phyloP scores from a whole-genome alignment of 2,113 vertebrate genomes.

The Lepidothrix coronata region DNA sequence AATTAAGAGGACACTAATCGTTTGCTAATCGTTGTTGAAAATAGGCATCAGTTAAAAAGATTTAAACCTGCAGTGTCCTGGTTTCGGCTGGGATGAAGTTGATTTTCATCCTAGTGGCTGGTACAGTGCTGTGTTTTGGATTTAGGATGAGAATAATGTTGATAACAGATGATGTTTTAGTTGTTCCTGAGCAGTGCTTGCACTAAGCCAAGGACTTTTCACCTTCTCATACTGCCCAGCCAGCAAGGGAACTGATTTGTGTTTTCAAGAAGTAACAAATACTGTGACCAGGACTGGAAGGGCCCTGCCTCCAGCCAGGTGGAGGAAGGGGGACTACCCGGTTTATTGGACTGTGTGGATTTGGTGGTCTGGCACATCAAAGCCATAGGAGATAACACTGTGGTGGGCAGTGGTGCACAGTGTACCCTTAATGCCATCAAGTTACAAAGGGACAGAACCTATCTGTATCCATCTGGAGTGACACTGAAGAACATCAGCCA shows the following conservation, averaged over 20 bases:
- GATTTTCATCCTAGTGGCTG: neutral
- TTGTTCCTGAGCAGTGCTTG: neutral
- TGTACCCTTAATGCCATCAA: neutral
- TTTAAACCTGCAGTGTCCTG: neutral
- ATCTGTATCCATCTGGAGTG: neutral
- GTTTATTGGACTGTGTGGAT: neutral
- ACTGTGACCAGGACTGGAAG: neutral
- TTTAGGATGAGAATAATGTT: neutral
- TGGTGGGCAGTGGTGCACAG: neutral
- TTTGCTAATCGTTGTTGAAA: neutral
- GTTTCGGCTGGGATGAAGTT: neutral
- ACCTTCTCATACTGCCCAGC: rapidly evolving
- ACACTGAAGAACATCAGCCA: neutral
- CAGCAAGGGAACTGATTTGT: neutral
- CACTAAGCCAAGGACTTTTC: neutral
- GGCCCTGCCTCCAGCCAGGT: neutral
- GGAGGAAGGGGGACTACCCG: neutral
- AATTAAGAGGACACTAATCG: neutral
- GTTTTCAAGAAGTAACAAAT: neutral
- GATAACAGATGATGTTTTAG: neutral
- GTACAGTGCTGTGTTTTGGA: neutral
- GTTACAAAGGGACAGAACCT: neutral
- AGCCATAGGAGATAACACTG: neutral
- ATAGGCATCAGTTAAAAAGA: neutral
- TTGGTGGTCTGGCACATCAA: neutral